Base-by-base conservation (phyloP, 2,888 invertebrate species). In the Apotomis capreana region DNA sequence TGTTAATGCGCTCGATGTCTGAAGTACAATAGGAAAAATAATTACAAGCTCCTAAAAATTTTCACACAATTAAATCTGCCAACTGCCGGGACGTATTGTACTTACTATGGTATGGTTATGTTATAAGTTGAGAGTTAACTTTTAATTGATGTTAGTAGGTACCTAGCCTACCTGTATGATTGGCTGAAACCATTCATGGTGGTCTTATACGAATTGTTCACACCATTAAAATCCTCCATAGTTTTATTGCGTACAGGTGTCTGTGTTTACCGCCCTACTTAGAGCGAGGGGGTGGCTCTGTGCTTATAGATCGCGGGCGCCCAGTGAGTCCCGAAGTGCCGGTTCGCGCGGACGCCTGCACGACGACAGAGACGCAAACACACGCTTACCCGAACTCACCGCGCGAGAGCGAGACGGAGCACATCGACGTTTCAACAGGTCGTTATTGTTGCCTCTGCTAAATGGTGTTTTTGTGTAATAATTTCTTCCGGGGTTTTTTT, bases 231-330 rank as follows among this genome's bases (percentile, higher is more conserved):
- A 68, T 52, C 58, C 72, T 54, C 68, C 63, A 72, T 68, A 72
- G 72, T 68, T 72, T 72, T 68, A 72, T 68, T 80, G 75, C 81
- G 77, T 81, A 83, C 89, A 89, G 90, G 91, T 91, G 91, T 89
- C 89, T 88, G 83, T 90, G 87, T 90, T 91, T 92, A 90, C 88
- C 90, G 87, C 84, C 88, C 88, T 88, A 89, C 85, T 89, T 92
- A 63, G 88, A 88, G 86, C 87, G 80, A 79, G 75, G 81, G 77
- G 83, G 84, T 81, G 82, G 80, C 80, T 79, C 82, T 83, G 79
- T 85, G 86, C 91, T 89, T 92, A 92, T 92, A 85, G 92, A 92
- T 92, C 91, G 88, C 83, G 81, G 78, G 80, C 84, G 80, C 79
- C 86, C 91, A 92, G 91, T 92, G 84, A 86, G 85, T 84, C 82